Evolutionary conservation across 1,140 invertebrate genomes (phyloP), one percentile per base, ranked within the genome.

Genomic region (Drosophila parabipectinata): DNA sequence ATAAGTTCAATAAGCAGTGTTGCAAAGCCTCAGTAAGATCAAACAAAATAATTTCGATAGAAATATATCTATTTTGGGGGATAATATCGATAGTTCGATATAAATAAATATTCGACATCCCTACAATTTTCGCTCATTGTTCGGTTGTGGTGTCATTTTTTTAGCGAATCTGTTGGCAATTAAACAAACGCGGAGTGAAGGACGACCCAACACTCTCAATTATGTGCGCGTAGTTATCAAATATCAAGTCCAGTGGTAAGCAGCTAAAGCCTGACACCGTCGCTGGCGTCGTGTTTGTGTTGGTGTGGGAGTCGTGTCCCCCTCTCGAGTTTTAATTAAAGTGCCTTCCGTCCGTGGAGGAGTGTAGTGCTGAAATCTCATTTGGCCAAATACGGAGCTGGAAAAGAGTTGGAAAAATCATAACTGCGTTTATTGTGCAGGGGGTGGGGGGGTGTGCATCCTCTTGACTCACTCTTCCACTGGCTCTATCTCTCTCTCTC

Each of bases 281-380:
- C 6, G 41, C 41, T 44, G 18, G 41, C 41, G 4, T 10, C 12
- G 41, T 9, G 41, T 18, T 14, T 18, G 41, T 44, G 41, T 44
- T 44, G 41, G n/a, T 44, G 41, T 44, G 14, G n/a, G 41, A 44
- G 41, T 44, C 14, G 41, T 44, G 34, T 82, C 82, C 79, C 77
- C 79, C 68, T 73, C 63, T 76, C 84, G 84, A 84, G 84, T 83
- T 61, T 76, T 84, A 79, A 79, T 79, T 64, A 57, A 78, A 84
- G 72, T 83, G 76, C 51, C 79, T 44, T 44, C 41, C 41, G 41
- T 44, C 5, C 15, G 41, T 18, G 39, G 39, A 32, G 34, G 34
- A n/a, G 34, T n/a, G 10, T 12, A n/a, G 56, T 59, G 63, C 72
- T 72, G 30, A 12, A 61, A 24, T 10, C 37, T 14, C 41, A 44